phyloP scores from a whole-genome alignment of 2,113 vertebrate species.

The Cromileptes altivelis region DNA sequence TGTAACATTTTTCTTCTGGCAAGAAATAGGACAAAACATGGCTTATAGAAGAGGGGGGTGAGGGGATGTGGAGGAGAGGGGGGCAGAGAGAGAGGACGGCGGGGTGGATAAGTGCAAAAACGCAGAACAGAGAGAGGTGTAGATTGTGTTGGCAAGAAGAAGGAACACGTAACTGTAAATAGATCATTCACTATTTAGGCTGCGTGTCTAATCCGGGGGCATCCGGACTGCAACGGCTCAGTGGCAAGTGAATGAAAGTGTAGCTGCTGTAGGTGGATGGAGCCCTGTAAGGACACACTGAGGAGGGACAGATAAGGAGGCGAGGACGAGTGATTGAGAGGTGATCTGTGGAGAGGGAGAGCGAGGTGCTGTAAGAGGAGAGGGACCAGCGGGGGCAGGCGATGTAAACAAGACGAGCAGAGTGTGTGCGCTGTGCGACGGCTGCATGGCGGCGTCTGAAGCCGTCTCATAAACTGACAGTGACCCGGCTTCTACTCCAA shows the following conservation, averaged over 20 bases:
- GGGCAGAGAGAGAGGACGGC: not conserved
- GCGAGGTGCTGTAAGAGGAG: conserved; percentile 61
- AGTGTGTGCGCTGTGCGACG: conserved; percentile 13
- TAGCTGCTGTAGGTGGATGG: conserved; percentile 50
- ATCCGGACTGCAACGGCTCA: conserved; percentile 28
- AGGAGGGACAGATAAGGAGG: conserved; percentile 65
- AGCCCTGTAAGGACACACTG: conserved; percentile 67
- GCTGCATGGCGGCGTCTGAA: conserved; percentile 12
- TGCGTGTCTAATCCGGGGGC: conserved; percentile 52
- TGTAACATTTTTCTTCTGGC: conserved; percentile 72
- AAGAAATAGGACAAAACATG: conserved; percentile 51
- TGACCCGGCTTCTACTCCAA: not conserved
- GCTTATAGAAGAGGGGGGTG: conserved; percentile 26
- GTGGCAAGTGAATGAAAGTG: conserved; percentile 67
- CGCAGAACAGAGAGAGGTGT: conserved; percentile 13
- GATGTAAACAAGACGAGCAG: conserved; percentile 67
- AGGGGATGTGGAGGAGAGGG: not conserved
- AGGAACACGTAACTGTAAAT: conserved; percentile 49
- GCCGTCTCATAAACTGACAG: conserved; percentile 40
- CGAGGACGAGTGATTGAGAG: conserved; percentile 62
- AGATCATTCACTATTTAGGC: conserved; percentile 68
- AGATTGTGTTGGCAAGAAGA: not conserved
- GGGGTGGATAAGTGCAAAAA: conserved; percentile 16
- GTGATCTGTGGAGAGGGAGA: conserved; percentile 53
- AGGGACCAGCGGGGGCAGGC: conserved; percentile 27